Base-by-base conservation (phyloP, 2,113 vertebrate species). In the Etheostoma spectabile region DNA sequence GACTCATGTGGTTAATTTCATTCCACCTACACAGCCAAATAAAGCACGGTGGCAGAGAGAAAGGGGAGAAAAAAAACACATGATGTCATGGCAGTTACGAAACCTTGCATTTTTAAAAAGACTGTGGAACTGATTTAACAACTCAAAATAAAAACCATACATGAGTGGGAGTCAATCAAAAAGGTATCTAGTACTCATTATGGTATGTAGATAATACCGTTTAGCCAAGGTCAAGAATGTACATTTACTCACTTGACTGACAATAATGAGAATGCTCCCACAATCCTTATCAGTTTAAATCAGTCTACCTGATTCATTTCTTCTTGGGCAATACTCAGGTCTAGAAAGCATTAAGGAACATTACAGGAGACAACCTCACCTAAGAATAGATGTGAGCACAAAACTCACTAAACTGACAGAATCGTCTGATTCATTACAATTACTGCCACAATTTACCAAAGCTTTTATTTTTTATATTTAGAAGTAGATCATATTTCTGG, bases 1-100 rank as follows among this genome's bases (percentile, higher is more conserved):
- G 98, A 90, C 96, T 98, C 98, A 99, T 98, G 93, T 98, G 98
- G 79, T 97, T 97, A 91, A 99, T 98, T 88, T 99, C 97, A 77
- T 97, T 96, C 98, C 98, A 99, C 96, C 98, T 99, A 88, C 88
- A 89, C 77, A 56, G 85, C 72, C 91, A 77, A 93, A 89, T 90
- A 86, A 83, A 82, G 60, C 48, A 86, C 18, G 73, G 52, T 3
- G 46, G 22, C 62, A 27, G 60, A 86, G 61, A 81, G 38, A 14
- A 76, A 60, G 56, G 65, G 48, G 8, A 27, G 27, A 21, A 14
- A 69, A 14, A 64, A 83, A 75, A 87, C 42, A 85, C 60, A 85
- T 77, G 81, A 89, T 60, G 82, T 86, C 82, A 86, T 22, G 19
- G 51, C 5, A 18, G 82, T 74, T 66, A 67, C 66, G 82, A 78